Evolutionary conservation across 1,140 invertebrate species (phyloP).

Genomic region (Drosophila auraria): DNA sequence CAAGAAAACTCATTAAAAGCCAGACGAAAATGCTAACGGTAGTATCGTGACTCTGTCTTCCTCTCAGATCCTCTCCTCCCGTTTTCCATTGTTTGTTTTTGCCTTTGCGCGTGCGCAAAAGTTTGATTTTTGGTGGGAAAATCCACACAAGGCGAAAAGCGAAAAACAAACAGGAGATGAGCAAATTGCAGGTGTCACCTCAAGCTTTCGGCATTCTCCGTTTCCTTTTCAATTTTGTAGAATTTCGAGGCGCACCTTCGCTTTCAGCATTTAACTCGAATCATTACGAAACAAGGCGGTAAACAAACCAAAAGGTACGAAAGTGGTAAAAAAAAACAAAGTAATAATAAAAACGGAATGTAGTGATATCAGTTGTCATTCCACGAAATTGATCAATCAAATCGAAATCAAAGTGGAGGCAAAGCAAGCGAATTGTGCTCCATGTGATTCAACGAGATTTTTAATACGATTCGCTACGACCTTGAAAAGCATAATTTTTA

Average conservation of each 20-base stretch:
- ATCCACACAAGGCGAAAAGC: conserved; percentile 13
- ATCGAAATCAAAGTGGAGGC: conserved; percentile 15
- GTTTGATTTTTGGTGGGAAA: conserved; percentile 39
- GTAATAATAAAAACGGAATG: conserved; percentile 28
- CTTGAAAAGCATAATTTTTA: conserved; percentile 31
- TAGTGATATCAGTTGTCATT: conserved; percentile 28
- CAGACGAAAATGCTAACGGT: conserved; percentile 63
- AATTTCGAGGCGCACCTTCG: conserved; percentile 49
- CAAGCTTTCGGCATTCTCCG: conserved; percentile 15
- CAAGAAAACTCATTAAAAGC: conserved; percentile 72
- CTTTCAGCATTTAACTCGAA: conserved; percentile 63
- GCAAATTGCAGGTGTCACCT: conserved; percentile 63
- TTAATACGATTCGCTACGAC: conserved; percentile 31
- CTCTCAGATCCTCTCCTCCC: conserved; percentile 2
- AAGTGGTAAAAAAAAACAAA: conserved; percentile 26
- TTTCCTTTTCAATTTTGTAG: conserved; percentile 24
- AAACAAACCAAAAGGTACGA: conserved; percentile 44
- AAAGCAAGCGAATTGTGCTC: conserved; percentile 32
- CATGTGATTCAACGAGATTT: conserved; percentile 61
- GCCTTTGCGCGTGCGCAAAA: conserved; percentile 59
- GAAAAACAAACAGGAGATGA: conserved; percentile 9
- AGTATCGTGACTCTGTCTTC: conserved; percentile 51
- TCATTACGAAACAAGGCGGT: conserved; percentile 31
- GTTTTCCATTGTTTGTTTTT: conserved; percentile 42
- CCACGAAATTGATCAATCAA: conserved; percentile 36